Evolutionary conservation across 2,113 vertebrate genomes (phyloP), one percentile per base, ranked within the genome.

Genomic region (Strix uralensis): DNA sequence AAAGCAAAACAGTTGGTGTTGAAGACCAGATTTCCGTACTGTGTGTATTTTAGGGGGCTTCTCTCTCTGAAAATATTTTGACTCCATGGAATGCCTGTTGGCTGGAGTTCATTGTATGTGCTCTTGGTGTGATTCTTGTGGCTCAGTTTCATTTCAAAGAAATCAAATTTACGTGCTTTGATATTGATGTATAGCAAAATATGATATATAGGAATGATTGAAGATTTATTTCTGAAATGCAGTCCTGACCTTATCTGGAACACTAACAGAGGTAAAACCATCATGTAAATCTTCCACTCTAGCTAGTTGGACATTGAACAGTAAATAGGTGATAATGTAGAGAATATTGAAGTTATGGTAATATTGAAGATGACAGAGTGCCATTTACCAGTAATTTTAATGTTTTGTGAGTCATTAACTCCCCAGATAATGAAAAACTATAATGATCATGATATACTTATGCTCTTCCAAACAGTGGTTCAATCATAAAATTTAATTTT

Each of bases 111-210:
- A 21, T 51, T 27, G 27, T 2, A 3, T 21, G 12, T 55, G 25
- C 20, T 72, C 9, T 49, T 0, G 0, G 22, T 15, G 21, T 61
- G 25, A 42, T 11, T 17, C 17, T 42, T 0, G 0, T 63, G 22
- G 19, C 27, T 72, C 30, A 49, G 30, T 58, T 69, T 69, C 8
- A 25, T 81, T 82, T 70, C 18, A 27, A 81, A 87, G 11, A 69
- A 36, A 46, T 26, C 3, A 13, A 40, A 88, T 51, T 57, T 65
- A 6, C 2, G 1, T 19, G 14, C 25, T 69, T 32, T 82, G 25
- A 30, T 36, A 61, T 2, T 46, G 8, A 15, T 70, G 29, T 57
- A 61, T 82, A 66, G 3, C 14, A 86, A 70, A 86, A 26, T 9
- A 34, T 21, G 6, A 34, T 52, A 51, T 30, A 9, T 21, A 46